Conservation (phyloP, 2,888 invertebrate genomes). For the Lochmaea crataegi region DNA sequence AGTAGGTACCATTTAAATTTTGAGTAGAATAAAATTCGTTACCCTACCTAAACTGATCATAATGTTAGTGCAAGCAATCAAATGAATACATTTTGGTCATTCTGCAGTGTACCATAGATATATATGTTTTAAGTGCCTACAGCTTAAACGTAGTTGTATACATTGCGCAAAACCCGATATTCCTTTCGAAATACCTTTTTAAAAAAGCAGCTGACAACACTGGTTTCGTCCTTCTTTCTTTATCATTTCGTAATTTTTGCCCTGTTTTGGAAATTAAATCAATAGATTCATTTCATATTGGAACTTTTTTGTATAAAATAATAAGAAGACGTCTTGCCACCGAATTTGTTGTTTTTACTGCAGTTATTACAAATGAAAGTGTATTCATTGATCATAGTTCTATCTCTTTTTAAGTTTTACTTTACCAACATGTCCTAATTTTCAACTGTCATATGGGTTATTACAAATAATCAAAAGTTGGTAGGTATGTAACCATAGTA, state of each 20-base stretch:
- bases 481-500: slow-evolving; percentile 47
- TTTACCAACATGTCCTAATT: slow-evolving; percentile 67
- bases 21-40: too few relatives aligned
- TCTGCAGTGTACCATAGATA: not conserved
- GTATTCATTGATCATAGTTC: slow-evolving; percentile 38
- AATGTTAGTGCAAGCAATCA: too few relatives aligned
- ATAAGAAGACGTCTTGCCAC: not conserved
- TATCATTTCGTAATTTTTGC: slow-evolving; percentile 33
- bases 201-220: slow-evolving; percentile 5
- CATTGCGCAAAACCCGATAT: not conserved
- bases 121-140: not conserved
- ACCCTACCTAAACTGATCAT: too few relatives aligned
- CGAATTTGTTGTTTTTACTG: not conserved
- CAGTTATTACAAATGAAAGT: slow-evolving; percentile 28
- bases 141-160: not conserved
- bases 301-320: not conserved
- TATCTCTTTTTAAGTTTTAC: slow-evolving; percentile 65
- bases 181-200: not conserved
- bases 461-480: slow-evolving; percentile 26
- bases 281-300: slow-evolving; percentile 24
- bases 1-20: too few relatives aligned
- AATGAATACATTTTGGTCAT: not conserved
- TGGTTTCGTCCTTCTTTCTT: slow-evolving; percentile 30
- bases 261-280: slow-evolving; percentile 33
- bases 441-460: slow-evolving; percentile 32